A percentile compares a stretch with the other conserved stretches of the same genome.
Evolutionary conservation across 2,797 vertebrate genomes (phyloP).

Genomic region (Acanthurus lineatus): DNA sequence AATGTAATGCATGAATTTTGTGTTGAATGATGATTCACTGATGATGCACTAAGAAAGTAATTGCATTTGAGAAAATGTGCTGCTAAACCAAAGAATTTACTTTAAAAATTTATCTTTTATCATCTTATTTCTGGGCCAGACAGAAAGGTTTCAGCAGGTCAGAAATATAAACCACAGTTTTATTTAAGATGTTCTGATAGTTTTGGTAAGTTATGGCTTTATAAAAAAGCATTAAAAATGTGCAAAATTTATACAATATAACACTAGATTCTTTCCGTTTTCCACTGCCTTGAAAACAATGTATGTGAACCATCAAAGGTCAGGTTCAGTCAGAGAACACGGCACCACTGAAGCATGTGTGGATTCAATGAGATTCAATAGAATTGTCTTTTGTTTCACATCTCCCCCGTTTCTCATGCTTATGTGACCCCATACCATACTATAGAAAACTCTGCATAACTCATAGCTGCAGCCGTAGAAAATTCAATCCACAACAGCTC

Average conservation of each 20-base stretch:
- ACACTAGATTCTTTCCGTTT: background rate
- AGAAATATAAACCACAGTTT: too few relatives aligned
- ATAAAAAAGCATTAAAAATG: background rate
- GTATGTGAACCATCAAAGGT: constrained; percentile 25
- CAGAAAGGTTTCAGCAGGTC: too few relatives aligned
- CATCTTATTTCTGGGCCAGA: too few relatives aligned
- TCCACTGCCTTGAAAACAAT: background rate
- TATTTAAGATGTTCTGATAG: too few relatives aligned
- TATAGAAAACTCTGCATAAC: constrained; percentile 9
- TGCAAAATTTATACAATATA: background rate
- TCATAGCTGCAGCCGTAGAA: background rate
- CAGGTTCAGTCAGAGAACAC: constrained; percentile 12
- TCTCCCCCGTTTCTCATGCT: constrained; percentile 13
- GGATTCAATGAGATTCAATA: constrained; percentile 19
- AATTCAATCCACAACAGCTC: constrained; percentile 2
- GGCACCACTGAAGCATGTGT: constrained; percentile 24
- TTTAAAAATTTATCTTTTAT: too few relatives aligned
- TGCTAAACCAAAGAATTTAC: too few relatives aligned
- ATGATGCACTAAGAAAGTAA: too few relatives aligned
- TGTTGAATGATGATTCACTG: too few relatives aligned
- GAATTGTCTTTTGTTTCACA: constrained; percentile 25
- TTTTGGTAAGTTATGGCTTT: background rate
- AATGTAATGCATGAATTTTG: too few relatives aligned
- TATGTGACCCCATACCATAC: constrained; percentile 20
- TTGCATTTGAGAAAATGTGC: too few relatives aligned